Evolutionary conservation across 2,113 vertebrate species (phyloP).

Genomic region (Calcarius ornatus): DNA sequence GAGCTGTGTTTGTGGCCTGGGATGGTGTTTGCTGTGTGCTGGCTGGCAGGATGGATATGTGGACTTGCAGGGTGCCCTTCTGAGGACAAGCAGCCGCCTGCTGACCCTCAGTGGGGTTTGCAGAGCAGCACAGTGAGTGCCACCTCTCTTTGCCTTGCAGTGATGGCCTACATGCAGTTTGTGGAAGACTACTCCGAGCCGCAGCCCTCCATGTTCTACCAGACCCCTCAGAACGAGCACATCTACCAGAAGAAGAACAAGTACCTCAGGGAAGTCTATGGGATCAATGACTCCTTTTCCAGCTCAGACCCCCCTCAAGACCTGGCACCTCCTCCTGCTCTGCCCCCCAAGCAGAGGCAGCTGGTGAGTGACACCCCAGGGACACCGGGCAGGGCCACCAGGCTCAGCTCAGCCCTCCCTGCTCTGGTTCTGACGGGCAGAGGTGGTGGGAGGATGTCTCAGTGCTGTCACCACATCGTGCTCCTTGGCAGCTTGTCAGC

Average conservation of each 20-base stretch:
- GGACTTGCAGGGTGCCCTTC: background rate
- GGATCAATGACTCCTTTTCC: slow-evolving; percentile 89
- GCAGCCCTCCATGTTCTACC: slow-evolving; percentile 95
- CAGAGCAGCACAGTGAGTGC: background rate
- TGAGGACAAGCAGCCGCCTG: background rate
- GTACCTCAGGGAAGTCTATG: slow-evolving; percentile 93
- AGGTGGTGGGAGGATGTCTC: background rate
- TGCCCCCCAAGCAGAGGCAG: slow-evolving; percentile 95
- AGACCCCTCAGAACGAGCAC: slow-evolving; percentile 94
- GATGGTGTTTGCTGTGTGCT: background rate
- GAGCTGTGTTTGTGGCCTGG: background rate
- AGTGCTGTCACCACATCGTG: accelerated
- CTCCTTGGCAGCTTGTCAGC: background rate
- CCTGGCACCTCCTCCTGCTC: slow-evolving; percentile 85
- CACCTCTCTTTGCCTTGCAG: slow-evolving; percentile 70
- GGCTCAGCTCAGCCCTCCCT: background rate
- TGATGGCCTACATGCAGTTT: slow-evolving; percentile 97
- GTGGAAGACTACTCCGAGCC: slow-evolving; percentile 98
- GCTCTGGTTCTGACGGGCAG: background rate
- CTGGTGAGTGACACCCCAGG: slow-evolving; percentile 81
- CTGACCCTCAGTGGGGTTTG: background rate
- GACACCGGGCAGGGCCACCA: background rate
- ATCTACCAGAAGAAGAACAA: slow-evolving; percentile 96
- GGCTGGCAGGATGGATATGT: background rate
- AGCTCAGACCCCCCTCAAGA: slow-evolving; percentile 79